These are phyloP conservation scores for Periphyllus acericola DNA, from an alignment of 2,888 invertebrate genomes.

Conservation along the genomic window DNA sequence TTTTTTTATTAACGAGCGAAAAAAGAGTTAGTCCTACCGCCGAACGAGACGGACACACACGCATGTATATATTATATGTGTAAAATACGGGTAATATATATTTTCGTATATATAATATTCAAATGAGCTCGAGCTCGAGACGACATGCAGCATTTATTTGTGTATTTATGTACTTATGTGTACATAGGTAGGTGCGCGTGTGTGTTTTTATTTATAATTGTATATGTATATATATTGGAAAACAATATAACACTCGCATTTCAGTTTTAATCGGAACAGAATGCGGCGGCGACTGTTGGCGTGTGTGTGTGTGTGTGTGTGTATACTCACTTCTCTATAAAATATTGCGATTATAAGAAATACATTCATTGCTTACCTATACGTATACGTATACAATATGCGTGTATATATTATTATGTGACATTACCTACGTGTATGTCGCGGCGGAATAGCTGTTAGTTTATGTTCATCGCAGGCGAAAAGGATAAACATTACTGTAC, in stretches of 20 bases:
- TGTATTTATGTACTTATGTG: not conserved
- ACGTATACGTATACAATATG: not conserved
- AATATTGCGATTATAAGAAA: slow-evolving; percentile 56
- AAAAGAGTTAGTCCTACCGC: not conserved
- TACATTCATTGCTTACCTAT: slow-evolving; percentile 50
- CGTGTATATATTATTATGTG: slow-evolving; percentile 10
- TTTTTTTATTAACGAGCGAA: too few relatives aligned
- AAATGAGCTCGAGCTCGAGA: slow-evolving; percentile 1
- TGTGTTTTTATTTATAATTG: slow-evolving; percentile 29
- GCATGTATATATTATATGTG: too few relatives aligned
- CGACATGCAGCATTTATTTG: not conserved
- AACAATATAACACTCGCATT: slow-evolving; percentile 48
- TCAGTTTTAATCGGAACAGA: slow-evolving; percentile 43
- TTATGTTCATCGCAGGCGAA: slow-evolving; percentile 49
- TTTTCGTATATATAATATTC: not conserved
- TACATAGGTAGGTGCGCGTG: not conserved
- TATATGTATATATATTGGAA: slow-evolving; percentile 33
- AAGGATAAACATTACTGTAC: slow-evolving; percentile 37
- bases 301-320: not conserved
- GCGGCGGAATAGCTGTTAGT: slow-evolving; percentile 46
- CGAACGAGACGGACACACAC: not conserved
- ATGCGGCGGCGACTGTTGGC: not conserved
- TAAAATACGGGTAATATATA: not conserved
- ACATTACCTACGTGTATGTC: slow-evolving; percentile 41
- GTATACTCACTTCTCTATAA: slow-evolving; percentile 18